Evolutionary conservation across 2,113 vertebrate species (phyloP).

Genomic region (Lampris incognitus): DNA sequence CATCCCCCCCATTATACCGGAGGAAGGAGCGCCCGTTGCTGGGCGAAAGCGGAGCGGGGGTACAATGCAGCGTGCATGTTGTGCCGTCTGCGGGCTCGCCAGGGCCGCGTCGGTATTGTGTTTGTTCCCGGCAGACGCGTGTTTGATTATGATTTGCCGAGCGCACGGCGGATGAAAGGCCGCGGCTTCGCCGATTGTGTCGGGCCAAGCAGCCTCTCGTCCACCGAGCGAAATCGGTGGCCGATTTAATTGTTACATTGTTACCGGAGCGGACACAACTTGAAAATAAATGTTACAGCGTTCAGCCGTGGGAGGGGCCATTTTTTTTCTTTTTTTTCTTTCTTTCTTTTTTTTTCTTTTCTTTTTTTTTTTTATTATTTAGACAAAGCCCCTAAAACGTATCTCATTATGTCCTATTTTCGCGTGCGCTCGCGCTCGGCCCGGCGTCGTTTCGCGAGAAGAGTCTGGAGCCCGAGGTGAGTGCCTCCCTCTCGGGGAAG

Average conservation of each 20-base stretch:
- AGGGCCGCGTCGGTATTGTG: conserved; percentile 71
- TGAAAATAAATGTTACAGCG: conserved; percentile 53
- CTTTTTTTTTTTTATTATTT: conserved; percentile 28
- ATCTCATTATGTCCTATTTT: conserved; percentile 17
- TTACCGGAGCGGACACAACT: conserved; percentile 75
- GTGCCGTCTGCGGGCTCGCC: conserved; percentile 74
- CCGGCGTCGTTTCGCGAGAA: conserved; percentile 70
- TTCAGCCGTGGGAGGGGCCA: conserved; percentile 44
- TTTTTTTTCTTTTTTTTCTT: neutral
- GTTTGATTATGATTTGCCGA: conserved; percentile 62
- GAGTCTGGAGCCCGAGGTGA: conserved; percentile 68
- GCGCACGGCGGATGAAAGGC: conserved; percentile 68
- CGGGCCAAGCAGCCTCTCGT: conserved; percentile 68
- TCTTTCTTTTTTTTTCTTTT: too few relatives aligned
- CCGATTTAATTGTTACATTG: conserved; percentile 77
- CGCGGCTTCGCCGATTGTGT: conserved; percentile 72
- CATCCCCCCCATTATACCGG: conserved; percentile 64
- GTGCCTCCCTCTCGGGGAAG: conserved; percentile 81
- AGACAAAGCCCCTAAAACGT: conserved; percentile 32
- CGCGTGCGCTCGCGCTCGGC: conserved; percentile 44
- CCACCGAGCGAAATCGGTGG: conserved; percentile 59
- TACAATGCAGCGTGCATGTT: conserved; percentile 79
- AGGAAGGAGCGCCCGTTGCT: conserved; percentile 79
- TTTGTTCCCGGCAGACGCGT: conserved; percentile 52
- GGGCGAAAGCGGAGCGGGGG: conserved; percentile 76